Percentiles rank a stretch among this genome's conserved stretches.
Conservation (phyloP, 2,888 invertebrate species). For the Hydriomena furcata region DNA sequence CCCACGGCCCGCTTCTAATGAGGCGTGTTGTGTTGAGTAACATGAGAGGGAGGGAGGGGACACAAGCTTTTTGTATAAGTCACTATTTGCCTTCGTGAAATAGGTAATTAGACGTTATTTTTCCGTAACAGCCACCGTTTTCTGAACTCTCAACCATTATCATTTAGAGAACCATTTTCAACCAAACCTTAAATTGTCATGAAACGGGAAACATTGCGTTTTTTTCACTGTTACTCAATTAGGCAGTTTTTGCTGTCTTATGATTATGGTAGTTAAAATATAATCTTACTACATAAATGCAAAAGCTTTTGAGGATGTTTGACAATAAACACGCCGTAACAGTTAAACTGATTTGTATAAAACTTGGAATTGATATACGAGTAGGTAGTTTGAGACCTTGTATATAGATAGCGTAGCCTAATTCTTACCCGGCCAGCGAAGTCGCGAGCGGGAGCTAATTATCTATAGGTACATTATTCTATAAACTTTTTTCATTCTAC, state of each 20-base stretch:
- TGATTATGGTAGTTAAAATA: no score
- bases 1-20: conserved; percentile 80
- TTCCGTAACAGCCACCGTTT: conserved; percentile 37
- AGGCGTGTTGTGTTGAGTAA: conserved; percentile 77
- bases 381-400: no score
- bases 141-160: conserved; percentile 30
- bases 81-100: conserved; percentile 55
- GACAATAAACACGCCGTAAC: no score
- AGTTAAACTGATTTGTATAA: no score
- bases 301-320: no score
- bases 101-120: conserved; percentile 54
- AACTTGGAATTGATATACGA: no score
- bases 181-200: conserved; percentile 8
- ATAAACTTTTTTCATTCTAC: no score
- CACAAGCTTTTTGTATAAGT: conserved; percentile 56
- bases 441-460: no score
- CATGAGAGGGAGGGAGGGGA: conserved; percentile 47
- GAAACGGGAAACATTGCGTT: conserved; percentile 7
- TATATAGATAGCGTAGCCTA: no score
- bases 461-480: no score
- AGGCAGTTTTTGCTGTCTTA: neutral
- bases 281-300: no score
- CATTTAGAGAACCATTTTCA: conserved; percentile 22
- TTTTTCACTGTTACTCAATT: neutral
- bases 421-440: no score